Conservation (phyloP, 35 echinoderm and acorn worm species). For the Heliocidaris erythrogramma region DNA sequence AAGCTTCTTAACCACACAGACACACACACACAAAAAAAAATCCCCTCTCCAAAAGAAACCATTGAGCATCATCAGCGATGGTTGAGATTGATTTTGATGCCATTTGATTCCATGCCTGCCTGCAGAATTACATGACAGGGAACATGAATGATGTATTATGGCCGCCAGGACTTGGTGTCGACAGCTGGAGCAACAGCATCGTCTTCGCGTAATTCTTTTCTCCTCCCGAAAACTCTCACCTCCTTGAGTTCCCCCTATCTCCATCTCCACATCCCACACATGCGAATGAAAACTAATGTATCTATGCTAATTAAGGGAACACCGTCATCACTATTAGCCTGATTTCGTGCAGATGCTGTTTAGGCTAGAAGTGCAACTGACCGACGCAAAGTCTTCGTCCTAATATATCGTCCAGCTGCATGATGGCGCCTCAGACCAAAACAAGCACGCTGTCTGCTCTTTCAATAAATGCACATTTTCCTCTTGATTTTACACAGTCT, state of each 20-base stretch:
- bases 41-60: neutral
- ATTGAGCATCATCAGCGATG: neutral
- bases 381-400: neutral
- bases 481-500: neutral
- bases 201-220: neutral
- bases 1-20: neutral
- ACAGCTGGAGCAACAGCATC: neutral
- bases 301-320: constrained; percentile 11
- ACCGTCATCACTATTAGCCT: constrained; percentile 16
- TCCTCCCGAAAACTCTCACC: neutral
- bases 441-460: neutral
- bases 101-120: neutral
- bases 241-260: neutral
- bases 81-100: neutral
- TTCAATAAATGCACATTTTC: neutral
- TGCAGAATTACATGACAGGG: neutral
- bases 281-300: neutral
- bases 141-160: constrained; percentile 2
- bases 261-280: neutral
- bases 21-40: neutral
- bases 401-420: neutral
- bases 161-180: neutral
- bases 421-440: neutral
- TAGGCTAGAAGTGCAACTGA: neutral
- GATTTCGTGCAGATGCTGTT: constrained; percentile 8